phyloP scores from a whole-genome alignment of 2,888 invertebrate genomes.

The Chaitophorus viminalis region DNA sequence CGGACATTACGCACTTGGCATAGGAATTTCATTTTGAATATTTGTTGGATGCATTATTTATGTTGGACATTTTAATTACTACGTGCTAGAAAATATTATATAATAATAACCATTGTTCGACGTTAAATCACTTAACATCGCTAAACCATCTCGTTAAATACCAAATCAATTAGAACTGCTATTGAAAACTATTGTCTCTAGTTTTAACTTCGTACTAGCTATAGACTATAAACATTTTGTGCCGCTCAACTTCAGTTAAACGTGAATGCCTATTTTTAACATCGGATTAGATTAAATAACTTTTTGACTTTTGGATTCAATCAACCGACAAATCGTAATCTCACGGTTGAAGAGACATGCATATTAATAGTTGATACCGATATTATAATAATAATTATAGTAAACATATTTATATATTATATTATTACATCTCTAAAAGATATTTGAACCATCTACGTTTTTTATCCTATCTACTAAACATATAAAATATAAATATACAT shows the following conservation, averaged over 20 bases:
- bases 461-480: background rate
- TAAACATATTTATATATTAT: background rate
- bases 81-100: background rate
- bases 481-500: background rate
- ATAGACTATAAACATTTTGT: background rate
- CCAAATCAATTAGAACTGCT: background rate
- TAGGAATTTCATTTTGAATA: background rate
- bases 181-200: background rate
- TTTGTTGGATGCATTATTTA: slow-evolving; percentile 9
- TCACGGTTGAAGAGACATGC: background rate
- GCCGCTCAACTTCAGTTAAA: background rate
- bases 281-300: background rate
- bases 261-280: background rate
- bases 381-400: background rate
- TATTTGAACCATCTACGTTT: background rate
- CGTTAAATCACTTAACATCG: background rate
- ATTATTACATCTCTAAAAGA: background rate
- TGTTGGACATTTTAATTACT: background rate
- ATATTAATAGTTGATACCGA: background rate
- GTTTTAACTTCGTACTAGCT: background rate
- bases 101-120: too few relatives aligned
- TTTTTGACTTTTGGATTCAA: background rate
- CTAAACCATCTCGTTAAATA: background rate
- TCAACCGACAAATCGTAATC: background rate
- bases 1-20: background rate